phyloP scores from a whole-genome alignment of 1,140 invertebrate species.

The Zaprionus tsacasi region DNA sequence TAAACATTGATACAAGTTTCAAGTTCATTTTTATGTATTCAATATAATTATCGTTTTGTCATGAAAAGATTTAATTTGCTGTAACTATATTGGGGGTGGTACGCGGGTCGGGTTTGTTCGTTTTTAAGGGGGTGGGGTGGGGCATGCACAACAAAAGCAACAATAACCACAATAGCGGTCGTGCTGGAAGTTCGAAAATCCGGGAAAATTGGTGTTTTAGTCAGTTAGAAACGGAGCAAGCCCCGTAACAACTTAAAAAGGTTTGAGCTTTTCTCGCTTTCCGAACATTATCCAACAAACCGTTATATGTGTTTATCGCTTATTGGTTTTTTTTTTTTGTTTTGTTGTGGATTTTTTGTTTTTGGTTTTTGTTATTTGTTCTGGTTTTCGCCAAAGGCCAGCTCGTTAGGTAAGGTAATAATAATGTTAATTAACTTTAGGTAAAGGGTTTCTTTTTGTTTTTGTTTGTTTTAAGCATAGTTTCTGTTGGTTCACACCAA shows the following conservation, averaged over 20 bases:
- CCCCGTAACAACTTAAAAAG: slow-evolving; percentile 68
- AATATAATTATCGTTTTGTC: slow-evolving; percentile 48
- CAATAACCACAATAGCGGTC: slow-evolving; percentile 36
- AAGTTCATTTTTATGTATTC: slow-evolving; percentile 59
- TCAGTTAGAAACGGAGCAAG: slow-evolving; percentile 50
- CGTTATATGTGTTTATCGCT: slow-evolving; percentile 28
- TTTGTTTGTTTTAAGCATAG: slow-evolving; percentile 60
- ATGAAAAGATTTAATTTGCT: slow-evolving; percentile 50
- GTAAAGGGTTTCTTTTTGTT: slow-evolving; percentile 10
- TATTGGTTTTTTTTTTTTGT: slow-evolving; percentile 31
- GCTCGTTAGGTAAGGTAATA: slow-evolving; percentile 52
- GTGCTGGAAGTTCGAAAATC: slow-evolving; percentile 55
- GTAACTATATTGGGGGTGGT: slow-evolving; percentile 23
- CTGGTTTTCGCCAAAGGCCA: slow-evolving; percentile 23
- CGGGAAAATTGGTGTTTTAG: slow-evolving; percentile 78
- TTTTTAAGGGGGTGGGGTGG: neutral
- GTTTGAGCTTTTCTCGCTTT: slow-evolving; percentile 69
- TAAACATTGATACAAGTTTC: slow-evolving; percentile 81
- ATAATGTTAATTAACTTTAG: slow-evolving; percentile 79
- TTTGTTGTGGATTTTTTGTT: neutral
- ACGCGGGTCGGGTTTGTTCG: neutral
- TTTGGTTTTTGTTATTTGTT: slow-evolving; percentile 14
- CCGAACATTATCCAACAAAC: slow-evolving; percentile 59
- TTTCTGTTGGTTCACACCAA: slow-evolving; percentile 62
- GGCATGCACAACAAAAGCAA: neutral